Percentiles rank a stretch among this genome's conserved stretches.
Conservation (phyloP, 2,888 invertebrate species). For the Rhingia rostrata region DNA sequence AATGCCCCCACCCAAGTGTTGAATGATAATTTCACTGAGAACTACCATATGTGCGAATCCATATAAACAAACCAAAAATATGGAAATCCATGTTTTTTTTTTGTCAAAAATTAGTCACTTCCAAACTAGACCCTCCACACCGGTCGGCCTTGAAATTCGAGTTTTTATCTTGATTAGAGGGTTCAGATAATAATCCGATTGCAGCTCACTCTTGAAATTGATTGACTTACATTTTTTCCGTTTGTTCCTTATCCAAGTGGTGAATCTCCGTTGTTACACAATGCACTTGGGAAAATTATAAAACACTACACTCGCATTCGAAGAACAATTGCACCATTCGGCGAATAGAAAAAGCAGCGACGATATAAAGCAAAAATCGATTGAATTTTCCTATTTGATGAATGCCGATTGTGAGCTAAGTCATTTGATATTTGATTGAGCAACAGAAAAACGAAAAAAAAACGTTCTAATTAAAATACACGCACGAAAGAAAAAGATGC, state of each 20-base stretch:
- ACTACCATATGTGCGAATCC: slow-evolving; percentile 15
- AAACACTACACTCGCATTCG: slow-evolving; percentile 21
- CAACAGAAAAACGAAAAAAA: slow-evolving; percentile 37
- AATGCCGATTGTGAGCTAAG: neutral
- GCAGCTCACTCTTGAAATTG: neutral
- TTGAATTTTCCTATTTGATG: slow-evolving; percentile 1
- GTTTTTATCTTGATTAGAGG: slow-evolving; percentile 19
- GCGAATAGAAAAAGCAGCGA: slow-evolving; percentile 6
- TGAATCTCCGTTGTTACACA: slow-evolving; percentile 52
- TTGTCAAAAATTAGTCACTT: neutral
- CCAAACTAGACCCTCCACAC: neutral
- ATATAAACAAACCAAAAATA: slow-evolving; percentile 53
- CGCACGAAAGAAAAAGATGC: slow-evolving; percentile 34
- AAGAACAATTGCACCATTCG: slow-evolving; percentile 11
- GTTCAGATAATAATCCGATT: neutral
- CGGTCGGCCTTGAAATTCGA: slow-evolving; percentile 31
- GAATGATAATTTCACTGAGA: neutral
- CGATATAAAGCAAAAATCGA: slow-evolving; percentile 16
- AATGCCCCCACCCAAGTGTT: slow-evolving; percentile 4
- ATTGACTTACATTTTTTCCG: slow-evolving; percentile 40
- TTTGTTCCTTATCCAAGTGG: neutral
- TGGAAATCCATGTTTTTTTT: slow-evolving; percentile 51
- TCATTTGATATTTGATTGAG: slow-evolving; percentile 9
- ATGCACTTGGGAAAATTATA: slow-evolving; percentile 45
- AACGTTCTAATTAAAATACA: slow-evolving; percentile 8